phyloP scores from a whole-genome alignment of 2,888 invertebrate species.

The Cheilosia soror region DNA sequence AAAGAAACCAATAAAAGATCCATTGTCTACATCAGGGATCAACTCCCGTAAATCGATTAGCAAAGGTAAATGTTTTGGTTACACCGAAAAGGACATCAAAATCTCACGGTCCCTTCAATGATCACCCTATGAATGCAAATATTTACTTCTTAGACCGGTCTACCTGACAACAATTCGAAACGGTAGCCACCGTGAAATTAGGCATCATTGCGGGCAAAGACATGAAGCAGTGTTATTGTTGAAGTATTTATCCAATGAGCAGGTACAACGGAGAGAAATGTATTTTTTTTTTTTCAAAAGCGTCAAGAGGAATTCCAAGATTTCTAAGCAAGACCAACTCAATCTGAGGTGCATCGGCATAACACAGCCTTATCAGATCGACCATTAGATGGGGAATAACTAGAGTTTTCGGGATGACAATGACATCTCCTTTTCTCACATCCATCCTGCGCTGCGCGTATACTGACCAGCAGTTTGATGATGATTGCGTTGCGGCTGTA shows the following conservation, averaged over 20 bases:
- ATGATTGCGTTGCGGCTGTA: slow-evolving; percentile 7
- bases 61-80: slow-evolving; percentile 61
- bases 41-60: slow-evolving; percentile 64
- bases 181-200: slow-evolving; percentile 58
- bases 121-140: slow-evolving; percentile 29
- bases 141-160: slow-evolving; percentile 25
- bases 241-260: not conserved
- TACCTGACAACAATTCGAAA: slow-evolving; percentile 61
- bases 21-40: slow-evolving; percentile 22
- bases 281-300: too few species aligned
- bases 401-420: not conserved
- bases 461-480: slow-evolving; percentile 29
- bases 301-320: slow-evolving; percentile 45
- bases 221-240: not conserved
- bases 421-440: slow-evolving; percentile 31
- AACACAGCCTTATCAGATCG: slow-evolving; percentile 53
- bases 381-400: slow-evolving; percentile 35
- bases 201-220: slow-evolving; percentile 38
- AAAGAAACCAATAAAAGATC: not conserved
- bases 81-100: slow-evolving; percentile 2
- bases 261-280: not conserved
- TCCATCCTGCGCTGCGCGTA: too few species aligned
- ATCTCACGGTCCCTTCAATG: not conserved
- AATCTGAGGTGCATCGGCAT: slow-evolving; percentile 18
- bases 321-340: not conserved